These are phyloP conservation scores for Scyliorhinus canicula DNA, from an alignment of 2,797 vertebrate species.

Conservation along the genomic window DNA sequence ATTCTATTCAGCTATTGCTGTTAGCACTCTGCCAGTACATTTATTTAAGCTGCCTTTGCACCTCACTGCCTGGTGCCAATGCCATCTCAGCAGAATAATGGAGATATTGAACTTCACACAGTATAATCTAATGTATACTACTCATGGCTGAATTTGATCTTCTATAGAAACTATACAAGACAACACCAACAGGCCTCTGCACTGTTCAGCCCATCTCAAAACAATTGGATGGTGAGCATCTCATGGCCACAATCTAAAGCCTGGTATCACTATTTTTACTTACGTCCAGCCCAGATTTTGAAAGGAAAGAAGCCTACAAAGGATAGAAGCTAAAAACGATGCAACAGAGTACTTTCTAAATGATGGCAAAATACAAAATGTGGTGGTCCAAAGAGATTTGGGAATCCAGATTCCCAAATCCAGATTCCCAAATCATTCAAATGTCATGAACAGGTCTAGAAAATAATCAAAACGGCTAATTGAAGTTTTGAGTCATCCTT, in stretches of 20 bases:
- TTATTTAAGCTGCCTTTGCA: conserved; percentile 14
- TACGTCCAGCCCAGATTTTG: background rate
- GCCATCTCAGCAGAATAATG: background rate
- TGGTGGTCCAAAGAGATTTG: background rate
- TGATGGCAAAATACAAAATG: background rate
- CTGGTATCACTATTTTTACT: background rate
- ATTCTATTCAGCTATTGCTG: conserved; percentile 5
- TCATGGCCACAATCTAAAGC: background rate
- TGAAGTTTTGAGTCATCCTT: background rate
- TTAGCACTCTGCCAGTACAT: conserved; percentile 12
- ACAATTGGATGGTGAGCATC: background rate
- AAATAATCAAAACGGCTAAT: background rate
- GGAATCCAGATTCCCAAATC: background rate
- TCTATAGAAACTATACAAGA: background rate
- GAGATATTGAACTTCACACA: background rate
- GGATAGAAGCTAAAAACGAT: background rate
- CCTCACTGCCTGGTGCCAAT: background rate
- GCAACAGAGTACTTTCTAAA: background rate
- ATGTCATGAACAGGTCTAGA: background rate
- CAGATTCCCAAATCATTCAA: no score
- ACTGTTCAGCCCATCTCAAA: background rate
- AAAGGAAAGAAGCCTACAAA: background rate
- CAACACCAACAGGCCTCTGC: background rate
- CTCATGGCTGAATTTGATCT: background rate
- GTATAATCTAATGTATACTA: background rate